phyloP scores from a whole-genome alignment of 2,888 invertebrate species.

The Nephrotoma appendiculata region DNA sequence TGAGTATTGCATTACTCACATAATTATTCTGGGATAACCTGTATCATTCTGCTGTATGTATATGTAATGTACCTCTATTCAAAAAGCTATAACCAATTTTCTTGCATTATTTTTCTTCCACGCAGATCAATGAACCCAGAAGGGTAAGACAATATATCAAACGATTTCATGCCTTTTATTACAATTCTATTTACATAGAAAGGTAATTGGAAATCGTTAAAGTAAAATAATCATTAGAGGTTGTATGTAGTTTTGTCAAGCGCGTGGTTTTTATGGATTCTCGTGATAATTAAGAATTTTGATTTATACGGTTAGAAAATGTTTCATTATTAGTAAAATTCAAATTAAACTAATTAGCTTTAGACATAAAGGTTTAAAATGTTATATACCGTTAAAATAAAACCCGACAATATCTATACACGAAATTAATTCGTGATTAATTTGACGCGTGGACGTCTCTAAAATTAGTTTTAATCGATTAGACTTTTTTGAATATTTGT shows the following conservation, averaged over 20 bases:
- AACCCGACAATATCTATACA: too few relatives aligned
- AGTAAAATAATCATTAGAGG: too few relatives aligned
- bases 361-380: too few relatives aligned
- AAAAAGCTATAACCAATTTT: not conserved
- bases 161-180: not conserved
- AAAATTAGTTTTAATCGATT: too few relatives aligned
- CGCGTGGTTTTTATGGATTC: not conserved
- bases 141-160: not conserved
- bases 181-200: not conserved
- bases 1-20: not conserved
- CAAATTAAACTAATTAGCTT: too few relatives aligned
- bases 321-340: too few relatives aligned
- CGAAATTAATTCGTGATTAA: too few relatives aligned
- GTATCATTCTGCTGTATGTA: not conserved
- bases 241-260: too few relatives aligned
- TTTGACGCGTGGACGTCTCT: too few relatives aligned
- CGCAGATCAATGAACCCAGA: not conserved
- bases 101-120: not conserved
- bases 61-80: not conserved
- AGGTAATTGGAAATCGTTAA: not conserved
- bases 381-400: too few relatives aligned
- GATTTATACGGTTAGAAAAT: too few relatives aligned
- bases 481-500: too few relatives aligned
- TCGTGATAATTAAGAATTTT: not conserved
- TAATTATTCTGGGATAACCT: not conserved